These are phyloP conservation scores for Strigamia maritima DNA, from an alignment of 2,888 invertebrate species.

Conservation along the genomic window DNA sequence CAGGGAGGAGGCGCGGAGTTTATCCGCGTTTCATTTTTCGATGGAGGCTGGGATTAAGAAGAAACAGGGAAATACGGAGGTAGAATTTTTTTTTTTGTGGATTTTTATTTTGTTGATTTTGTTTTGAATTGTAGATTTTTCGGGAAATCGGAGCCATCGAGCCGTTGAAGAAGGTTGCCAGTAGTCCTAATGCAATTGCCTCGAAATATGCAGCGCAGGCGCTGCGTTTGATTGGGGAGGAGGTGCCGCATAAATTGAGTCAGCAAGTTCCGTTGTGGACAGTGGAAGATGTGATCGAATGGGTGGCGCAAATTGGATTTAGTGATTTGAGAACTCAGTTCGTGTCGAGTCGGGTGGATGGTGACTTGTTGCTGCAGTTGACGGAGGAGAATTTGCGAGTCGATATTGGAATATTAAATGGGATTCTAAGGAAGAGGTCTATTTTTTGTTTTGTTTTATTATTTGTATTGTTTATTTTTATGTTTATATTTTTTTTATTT, in stretches of 20 bases:
- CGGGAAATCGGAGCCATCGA: conserved; percentile 92
- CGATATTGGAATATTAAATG: conserved; percentile 89
- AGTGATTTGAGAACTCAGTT: conserved; percentile 78
- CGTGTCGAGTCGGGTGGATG: conserved; percentile 88
- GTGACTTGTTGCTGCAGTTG: conserved; percentile 87
- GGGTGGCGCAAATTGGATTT: conserved; percentile 91
- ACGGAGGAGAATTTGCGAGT: conserved; percentile 86
- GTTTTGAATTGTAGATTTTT: conserved; percentile 63
- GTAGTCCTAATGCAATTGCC: conserved; percentile 95
- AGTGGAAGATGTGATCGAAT: conserved; percentile 90
- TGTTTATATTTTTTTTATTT: not conserved
- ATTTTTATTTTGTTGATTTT: not conserved
- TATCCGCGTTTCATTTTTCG: conserved; percentile 96
- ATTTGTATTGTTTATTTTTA: not conserved
- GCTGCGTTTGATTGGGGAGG: conserved; percentile 86
- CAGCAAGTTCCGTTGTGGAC: conserved; percentile 99
- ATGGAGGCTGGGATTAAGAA: conserved; percentile 99
- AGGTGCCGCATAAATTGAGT: conserved; percentile 94
- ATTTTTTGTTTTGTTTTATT: too few species aligned
- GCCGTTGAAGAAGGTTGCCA: conserved; percentile 90
- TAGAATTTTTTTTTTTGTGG: conserved; percentile 40
- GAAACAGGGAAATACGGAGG: conserved; percentile 79
- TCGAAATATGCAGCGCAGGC: conserved; percentile 95
- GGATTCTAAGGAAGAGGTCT: conserved; percentile 80
- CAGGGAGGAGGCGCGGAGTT: conserved; percentile 89